Conservation (phyloP, 2,888 invertebrate genomes). For the Dryocosmus kuriphilus region DNA sequence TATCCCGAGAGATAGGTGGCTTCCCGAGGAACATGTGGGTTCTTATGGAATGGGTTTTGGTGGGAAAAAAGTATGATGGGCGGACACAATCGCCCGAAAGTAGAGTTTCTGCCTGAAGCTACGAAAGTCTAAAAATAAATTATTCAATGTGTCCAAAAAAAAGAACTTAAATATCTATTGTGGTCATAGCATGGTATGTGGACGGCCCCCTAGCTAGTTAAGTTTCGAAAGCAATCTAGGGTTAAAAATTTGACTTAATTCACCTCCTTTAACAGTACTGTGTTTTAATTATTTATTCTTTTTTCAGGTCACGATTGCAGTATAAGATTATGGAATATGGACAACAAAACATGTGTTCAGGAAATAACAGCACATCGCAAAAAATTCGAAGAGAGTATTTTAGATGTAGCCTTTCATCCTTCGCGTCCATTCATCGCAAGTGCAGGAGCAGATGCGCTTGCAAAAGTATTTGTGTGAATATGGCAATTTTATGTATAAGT, state of each 20-base stretch:
- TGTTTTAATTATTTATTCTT: conserved; percentile 25
- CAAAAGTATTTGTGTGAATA: conserved; percentile 96
- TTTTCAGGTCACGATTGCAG: conserved; percentile 94
- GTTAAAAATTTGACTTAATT: background rate
- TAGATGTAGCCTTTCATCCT: conserved; percentile 99
- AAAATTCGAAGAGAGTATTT: conserved; percentile 99
- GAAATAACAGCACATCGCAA: conserved; percentile 99
- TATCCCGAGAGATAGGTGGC: no score
- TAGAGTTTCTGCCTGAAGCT: no score
- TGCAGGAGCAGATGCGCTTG: conserved; percentile 98
- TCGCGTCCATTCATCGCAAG: conserved; percentile 98
- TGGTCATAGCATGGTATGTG: no score
- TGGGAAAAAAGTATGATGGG: no score
- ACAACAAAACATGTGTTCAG: conserved; percentile 99
- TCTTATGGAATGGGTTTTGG: no score
- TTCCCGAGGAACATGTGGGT: no score
- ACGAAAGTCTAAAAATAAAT: no score
- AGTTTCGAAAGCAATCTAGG: background rate
- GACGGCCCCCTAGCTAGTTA: no score
- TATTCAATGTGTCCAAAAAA: no score
- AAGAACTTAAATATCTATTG: no score
- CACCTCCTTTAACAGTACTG: background rate
- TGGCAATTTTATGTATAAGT: conserved; percentile 42
- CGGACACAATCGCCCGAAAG: no score
- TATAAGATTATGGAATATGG: conserved; percentile 98